Evolutionary conservation across 2,888 invertebrate genomes (phyloP).

Genomic region (Yponomeuta plumbellus): DNA sequence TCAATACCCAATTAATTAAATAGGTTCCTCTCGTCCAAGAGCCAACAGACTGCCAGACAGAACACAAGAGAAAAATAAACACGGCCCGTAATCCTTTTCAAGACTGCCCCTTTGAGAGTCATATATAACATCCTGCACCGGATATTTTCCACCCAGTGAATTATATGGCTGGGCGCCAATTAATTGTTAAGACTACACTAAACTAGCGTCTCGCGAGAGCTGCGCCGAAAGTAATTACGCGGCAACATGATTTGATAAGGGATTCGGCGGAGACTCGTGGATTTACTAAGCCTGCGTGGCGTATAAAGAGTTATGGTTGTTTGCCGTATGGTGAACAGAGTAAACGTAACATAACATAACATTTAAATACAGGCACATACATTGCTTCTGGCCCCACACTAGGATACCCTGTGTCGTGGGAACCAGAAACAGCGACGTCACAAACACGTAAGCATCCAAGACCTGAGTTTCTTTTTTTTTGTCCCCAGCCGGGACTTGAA

Average conservation of each 20-base stretch:
- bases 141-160: background rate
- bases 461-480: no score
- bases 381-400: no score
- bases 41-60: no score
- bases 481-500: no score
- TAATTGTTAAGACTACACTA: constrained; percentile 3
- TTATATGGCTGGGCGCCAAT: background rate
- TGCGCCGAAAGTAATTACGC: background rate
- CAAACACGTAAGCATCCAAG: no score
- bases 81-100: background rate
- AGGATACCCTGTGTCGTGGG: no score
- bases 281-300: background rate
- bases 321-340: background rate
- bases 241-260: background rate
- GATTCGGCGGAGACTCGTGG: background rate
- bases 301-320: background rate
- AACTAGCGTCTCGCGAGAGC: background rate
- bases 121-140: background rate
- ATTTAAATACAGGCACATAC: no score
- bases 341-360: no score
- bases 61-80: background rate
- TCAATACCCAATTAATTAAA: no score
- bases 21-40: no score
- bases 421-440: no score
- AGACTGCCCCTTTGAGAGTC: background rate